Evolutionary conservation across 2,888 invertebrate genomes (phyloP), one percentile per base, ranked within the genome.

Genomic region (Pollenia angustigena): DNA sequence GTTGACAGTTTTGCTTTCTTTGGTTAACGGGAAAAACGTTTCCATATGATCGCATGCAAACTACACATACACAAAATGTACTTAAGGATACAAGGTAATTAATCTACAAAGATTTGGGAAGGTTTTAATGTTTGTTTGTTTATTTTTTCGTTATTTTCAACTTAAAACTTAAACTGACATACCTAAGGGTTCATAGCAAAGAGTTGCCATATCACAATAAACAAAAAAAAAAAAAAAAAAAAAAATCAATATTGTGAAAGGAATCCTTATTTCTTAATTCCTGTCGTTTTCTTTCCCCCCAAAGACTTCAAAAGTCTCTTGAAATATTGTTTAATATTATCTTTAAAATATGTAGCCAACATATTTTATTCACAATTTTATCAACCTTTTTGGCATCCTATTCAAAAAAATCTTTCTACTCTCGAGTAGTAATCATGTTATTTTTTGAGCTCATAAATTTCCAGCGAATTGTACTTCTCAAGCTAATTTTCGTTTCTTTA

Each of bases 1-100:
- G 62, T 84, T 66, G 12, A 62, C 56, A 76, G 48, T 81, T 50
- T 78, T 76, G 46, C 58, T 68, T 75, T 48, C 60, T 69, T 75
- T 72, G 72, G 56, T 50, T 69, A 64, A 66, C 44, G 50, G 66
- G 32, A 72, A 66, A 52, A 66, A 46, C 42, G 58, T 72, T 66
- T 78, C n/a, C 75, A 72, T 72, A 64, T 46, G 62, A 40, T 66
- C 16, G 32, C 54, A 81, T 16, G 12, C 48, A 56, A 12, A 50
- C 42, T 1, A 42, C 18, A 76, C 18, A 66, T 23, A 44, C n/a
- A 64, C 14, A 81, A 23, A 32, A 44, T 4, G 14, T 18, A 72
- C 72, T 81, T 64, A 40, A 71, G 44, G 48, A 9, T 46, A 48
- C 80, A 72, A 42, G 12, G 74, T 62, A 60, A 44, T 84, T 78